Percentiles rank a stretch among this genome's conserved stretches.
phyloP scores from a whole-genome alignment of 2,888 invertebrate species.

The Capitulum mitella region DNA sequence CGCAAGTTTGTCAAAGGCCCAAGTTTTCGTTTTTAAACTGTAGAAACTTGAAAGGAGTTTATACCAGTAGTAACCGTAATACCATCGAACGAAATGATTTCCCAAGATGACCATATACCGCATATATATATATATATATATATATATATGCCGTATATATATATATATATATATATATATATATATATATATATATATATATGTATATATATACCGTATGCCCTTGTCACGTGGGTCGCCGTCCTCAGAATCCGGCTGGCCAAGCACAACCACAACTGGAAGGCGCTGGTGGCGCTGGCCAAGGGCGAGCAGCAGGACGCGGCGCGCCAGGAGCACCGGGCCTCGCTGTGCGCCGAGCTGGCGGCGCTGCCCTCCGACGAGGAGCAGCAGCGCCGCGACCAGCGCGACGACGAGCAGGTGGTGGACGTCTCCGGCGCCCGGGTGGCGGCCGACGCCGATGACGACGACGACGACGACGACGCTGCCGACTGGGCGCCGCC shows the following conservation, averaged over 20 bases:
- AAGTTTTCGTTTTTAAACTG: no score
- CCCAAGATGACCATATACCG: no score
- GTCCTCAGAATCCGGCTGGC: slow-evolving; percentile 6
- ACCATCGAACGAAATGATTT: no score
- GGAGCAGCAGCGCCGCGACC: not conserved
- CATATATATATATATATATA: no score
- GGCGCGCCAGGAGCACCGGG: not conserved
- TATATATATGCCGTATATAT: no score
- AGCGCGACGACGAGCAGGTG: not conserved
- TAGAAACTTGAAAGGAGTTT: no score
- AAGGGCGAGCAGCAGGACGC: not conserved
- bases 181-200: no score
- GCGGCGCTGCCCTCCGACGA: not conserved
- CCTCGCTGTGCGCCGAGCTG: not conserved
- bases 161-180: no score
- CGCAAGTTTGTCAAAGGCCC: no score
- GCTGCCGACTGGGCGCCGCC: not conserved
- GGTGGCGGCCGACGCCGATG: not conserved
- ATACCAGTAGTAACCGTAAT: no score
- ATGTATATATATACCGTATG: no score
- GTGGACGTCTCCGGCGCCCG: not conserved
- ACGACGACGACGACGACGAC: not conserved
- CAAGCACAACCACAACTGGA: slow-evolving; percentile 22
- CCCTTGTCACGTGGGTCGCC: not conserved
- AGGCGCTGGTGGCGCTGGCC: slow-evolving; percentile 19